Conservation (phyloP, 2,113 vertebrate genomes). For the Hypanus sabinus region DNA sequence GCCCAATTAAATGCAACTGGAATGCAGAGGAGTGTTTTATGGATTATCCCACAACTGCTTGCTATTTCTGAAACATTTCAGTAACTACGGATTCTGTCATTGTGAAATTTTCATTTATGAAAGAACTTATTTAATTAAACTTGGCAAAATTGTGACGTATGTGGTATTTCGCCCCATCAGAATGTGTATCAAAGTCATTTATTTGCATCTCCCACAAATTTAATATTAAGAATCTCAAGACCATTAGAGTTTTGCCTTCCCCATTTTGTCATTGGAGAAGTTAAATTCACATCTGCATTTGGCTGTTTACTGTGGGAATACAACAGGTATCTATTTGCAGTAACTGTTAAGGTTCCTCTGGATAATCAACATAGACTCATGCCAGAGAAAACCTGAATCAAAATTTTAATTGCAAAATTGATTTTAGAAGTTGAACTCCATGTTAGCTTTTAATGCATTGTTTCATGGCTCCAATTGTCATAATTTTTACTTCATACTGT, state of each 20-base stretch:
- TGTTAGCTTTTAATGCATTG: background rate
- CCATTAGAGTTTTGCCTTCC: background rate
- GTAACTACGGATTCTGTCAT: slow-evolving; percentile 42
- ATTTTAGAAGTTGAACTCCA: background rate
- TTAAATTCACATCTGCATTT: background rate
- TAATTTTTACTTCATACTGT: background rate
- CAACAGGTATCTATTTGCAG: background rate
- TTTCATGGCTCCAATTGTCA: background rate
- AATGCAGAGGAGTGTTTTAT: slow-evolving; percentile 32
- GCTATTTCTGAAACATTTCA: slow-evolving; percentile 40
- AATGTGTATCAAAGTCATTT: slow-evolving; percentile 42
- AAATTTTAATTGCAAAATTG: background rate
- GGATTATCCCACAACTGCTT: slow-evolving; percentile 36
- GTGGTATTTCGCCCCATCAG: slow-evolving; percentile 41
- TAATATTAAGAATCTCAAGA: background rate
- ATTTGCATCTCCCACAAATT: slow-evolving; percentile 14
- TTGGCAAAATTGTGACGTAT: slow-evolving; percentile 39
- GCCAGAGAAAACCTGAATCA: background rate
- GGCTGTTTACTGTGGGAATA: background rate
- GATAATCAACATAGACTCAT: background rate
- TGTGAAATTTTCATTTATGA: slow-evolving; percentile 43
- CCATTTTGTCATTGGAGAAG: background rate
- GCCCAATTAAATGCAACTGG: slow-evolving; percentile 40
- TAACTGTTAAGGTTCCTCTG: background rate
- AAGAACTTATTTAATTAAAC: slow-evolving; percentile 43